Conservation (phyloP, 2,797 vertebrate genomes). For the Lepus oiostolus region DNA sequence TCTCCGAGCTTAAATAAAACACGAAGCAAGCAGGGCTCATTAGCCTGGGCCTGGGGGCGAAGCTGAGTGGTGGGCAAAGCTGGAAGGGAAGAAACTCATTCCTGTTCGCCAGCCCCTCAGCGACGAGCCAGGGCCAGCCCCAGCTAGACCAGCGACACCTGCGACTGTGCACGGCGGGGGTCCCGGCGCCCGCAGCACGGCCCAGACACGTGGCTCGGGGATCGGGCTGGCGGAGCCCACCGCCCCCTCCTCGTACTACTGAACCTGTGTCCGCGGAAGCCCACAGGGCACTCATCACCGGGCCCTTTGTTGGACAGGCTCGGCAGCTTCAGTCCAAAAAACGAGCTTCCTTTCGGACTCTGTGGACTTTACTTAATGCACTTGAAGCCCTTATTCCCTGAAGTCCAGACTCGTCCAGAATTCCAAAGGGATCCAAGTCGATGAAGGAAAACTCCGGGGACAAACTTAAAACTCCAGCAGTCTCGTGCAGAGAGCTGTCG, state of each 20-base stretch:
- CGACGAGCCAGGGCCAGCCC: not conserved
- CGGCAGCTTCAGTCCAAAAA: no score
- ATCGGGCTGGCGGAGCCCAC: not conserved
- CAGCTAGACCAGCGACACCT: not conserved
- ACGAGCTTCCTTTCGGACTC: not conserved
- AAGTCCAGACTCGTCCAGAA: not conserved
- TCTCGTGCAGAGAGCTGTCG: no score
- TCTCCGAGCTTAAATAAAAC: no score
- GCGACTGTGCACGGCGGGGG: not conserved
- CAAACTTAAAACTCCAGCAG: no score
- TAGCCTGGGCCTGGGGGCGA: not conserved
- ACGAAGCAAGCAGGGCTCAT: no score
- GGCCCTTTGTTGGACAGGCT: no score
- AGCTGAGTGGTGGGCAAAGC: not conserved
- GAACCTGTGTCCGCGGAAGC: no score
- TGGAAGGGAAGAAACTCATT: not conserved
- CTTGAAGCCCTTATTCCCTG: not conserved
- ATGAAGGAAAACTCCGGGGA: no score
- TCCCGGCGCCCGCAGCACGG: no score
- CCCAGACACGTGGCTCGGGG: no score
- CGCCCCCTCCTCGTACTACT: rapidly evolving
- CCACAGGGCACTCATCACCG: no score
- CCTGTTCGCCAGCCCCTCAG: not conserved
- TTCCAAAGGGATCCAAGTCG: not conserved
- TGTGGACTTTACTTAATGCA: not conserved